Evolutionary conservation across 2,888 invertebrate species (phyloP).

Genomic region (Dioctria linearis): DNA sequence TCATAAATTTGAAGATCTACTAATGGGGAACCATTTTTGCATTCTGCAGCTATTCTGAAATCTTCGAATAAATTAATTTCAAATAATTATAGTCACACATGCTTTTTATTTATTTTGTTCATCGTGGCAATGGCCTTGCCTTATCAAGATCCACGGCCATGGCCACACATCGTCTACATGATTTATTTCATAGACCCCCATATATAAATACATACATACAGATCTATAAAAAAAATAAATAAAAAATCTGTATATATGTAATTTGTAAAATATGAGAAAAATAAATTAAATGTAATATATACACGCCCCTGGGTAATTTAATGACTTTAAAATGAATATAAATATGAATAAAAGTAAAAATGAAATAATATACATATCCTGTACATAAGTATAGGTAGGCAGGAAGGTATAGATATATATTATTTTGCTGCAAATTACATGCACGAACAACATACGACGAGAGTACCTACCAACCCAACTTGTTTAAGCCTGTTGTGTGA

Average conservation of each 20-base stretch:
- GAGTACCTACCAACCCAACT: constrained; percentile 2
- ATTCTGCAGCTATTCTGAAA: constrained; percentile 42
- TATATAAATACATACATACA: too few species aligned
- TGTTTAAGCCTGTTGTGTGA: constrained; percentile 10
- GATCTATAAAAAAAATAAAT: too few species aligned
- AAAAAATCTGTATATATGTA: constrained; percentile 11
- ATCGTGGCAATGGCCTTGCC: constrained; percentile 43
- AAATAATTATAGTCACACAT: constrained; percentile 33
- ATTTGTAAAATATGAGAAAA: constrained; percentile 24
- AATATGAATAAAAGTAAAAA: background rate
- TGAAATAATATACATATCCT: background rate
- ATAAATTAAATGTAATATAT: constrained; percentile 18
- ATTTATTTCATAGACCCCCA: constrained; percentile 34
- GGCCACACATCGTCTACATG: constrained; percentile 36
- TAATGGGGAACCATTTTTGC: constrained; percentile 31
- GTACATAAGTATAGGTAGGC: too few species aligned
- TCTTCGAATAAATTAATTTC: constrained; percentile 45
- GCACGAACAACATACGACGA: background rate
- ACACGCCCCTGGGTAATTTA: constrained; percentile 34
- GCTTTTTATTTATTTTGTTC: constrained; percentile 22
- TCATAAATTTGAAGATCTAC: constrained; percentile 40
- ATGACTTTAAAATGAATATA: background rate
- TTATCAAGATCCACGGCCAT: constrained; percentile 48
- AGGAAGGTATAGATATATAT: background rate
- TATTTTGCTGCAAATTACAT: background rate